A percentile compares a stretch with the other conserved stretches of the same genome.
phyloP scores from a whole-genome alignment of 2,113 vertebrate genomes.

The Nothobranchius kuhntae region DNA sequence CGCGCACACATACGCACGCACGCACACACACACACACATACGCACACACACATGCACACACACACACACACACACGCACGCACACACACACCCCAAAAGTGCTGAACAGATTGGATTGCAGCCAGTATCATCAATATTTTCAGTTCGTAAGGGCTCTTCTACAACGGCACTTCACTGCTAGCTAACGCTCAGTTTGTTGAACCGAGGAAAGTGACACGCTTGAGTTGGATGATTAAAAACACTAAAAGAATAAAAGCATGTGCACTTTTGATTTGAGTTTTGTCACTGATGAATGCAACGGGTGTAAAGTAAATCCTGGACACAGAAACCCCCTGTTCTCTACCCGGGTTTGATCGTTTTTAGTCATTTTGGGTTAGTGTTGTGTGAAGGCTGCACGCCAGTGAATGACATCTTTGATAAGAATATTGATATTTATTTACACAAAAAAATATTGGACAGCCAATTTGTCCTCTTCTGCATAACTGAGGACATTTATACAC shows the following conservation, averaged over 20 bases:
- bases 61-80: background rate
- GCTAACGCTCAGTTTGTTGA: slow-evolving; percentile 20
- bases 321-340: too few relatives aligned
- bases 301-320: background rate
- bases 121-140: slow-evolving; percentile 38
- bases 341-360: too few relatives aligned
- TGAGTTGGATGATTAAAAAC: slow-evolving; percentile 11
- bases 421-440: too few relatives aligned
- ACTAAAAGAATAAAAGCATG: slow-evolving; percentile 11
- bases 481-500: too few relatives aligned
- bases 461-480: too few relatives aligned
- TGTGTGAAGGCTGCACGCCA: too few relatives aligned
- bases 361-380: too few relatives aligned
- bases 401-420: too few relatives aligned
- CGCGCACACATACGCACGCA: background rate
- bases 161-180: slow-evolving; percentile 1
- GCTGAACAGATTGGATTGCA: slow-evolving; percentile 18
- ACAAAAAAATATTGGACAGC: too few relatives aligned
- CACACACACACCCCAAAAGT: slow-evolving; percentile 2
- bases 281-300: background rate
- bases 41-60: background rate
- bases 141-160: slow-evolving; percentile 28
- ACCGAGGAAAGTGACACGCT: slow-evolving; percentile 23
- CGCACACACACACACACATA: too few relatives aligned
- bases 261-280: background rate